Evolutionary conservation across 2,113 vertebrate species (phyloP).

Genomic region (Neofelis nebulosa): DNA sequence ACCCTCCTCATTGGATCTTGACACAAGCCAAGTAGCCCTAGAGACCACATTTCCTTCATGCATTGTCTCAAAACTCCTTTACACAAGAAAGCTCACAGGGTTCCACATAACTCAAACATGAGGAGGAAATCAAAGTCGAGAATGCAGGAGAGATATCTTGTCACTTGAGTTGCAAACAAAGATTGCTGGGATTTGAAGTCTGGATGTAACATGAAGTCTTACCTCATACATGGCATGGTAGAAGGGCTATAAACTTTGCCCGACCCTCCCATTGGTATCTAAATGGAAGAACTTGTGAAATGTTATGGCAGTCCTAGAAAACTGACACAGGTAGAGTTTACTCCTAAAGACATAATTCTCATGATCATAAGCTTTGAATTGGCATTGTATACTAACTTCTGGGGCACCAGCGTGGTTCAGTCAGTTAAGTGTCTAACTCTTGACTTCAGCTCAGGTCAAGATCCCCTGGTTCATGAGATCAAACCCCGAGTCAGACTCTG

Average conservation of each 20-base stretch:
- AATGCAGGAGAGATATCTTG: not conserved
- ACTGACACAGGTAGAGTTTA: no score
- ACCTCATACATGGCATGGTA: not conserved
- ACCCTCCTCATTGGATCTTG: not conserved
- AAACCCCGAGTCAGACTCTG: not conserved
- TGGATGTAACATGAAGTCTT: not conserved
- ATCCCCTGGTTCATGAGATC: not conserved
- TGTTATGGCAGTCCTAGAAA: not conserved
- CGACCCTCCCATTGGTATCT: not conserved
- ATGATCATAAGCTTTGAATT: no score
- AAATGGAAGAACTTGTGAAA: not conserved
- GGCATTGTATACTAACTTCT: not conserved
- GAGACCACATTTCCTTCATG: not conserved
- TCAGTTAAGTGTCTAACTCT: not conserved
- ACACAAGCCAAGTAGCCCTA: not conserved
- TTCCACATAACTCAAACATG: not conserved
- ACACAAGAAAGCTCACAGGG: not conserved
- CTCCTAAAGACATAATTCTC: no score
- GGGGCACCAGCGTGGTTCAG: not conserved
- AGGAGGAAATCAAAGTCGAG: not conserved
- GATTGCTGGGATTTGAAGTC: not conserved
- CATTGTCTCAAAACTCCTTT: not conserved
- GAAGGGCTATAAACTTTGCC: not conserved
- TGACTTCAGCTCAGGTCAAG: not conserved
- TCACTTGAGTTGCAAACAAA: not conserved